Conservation (phyloP, 2,113 vertebrate genomes). For the Brachyhypopomus gauderio region DNA sequence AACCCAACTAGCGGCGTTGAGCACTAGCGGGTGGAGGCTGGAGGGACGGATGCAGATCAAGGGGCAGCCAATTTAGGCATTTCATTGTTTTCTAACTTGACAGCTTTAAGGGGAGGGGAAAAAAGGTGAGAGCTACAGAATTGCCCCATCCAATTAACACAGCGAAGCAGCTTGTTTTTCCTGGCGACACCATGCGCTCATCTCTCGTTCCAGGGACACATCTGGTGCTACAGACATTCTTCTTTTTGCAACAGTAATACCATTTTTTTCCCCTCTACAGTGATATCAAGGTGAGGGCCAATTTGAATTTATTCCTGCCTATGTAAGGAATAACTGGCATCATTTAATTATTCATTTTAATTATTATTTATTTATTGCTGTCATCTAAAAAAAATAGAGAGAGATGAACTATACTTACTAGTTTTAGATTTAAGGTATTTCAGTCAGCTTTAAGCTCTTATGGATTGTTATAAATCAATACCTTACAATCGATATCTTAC, state of each 20-base stretch:
- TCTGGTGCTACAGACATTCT: constrained; percentile 12
- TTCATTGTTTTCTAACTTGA: constrained; percentile 68
- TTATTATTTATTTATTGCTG: background rate
- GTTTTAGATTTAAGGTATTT: background rate
- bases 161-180: constrained; percentile 54
- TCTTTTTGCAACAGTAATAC: background rate
- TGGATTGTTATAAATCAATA: too few species aligned
- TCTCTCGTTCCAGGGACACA: constrained; percentile 47
- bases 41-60: constrained; percentile 49
- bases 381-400: background rate
- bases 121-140: constrained; percentile 69
- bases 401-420: background rate
- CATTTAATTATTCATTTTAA: background rate
- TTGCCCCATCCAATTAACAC: constrained; percentile 77
- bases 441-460: background rate
- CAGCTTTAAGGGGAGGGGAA: constrained; percentile 60
- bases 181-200: constrained; percentile 62
- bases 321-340: background rate
- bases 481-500: background rate
- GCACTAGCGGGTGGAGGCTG: constrained; percentile 24
- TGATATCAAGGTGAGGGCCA: background rate
- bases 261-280: too few species aligned
- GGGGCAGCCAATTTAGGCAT: constrained; percentile 58
- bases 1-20: constrained; percentile 1
- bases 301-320: background rate